phyloP scores from a whole-genome alignment of 2,888 invertebrate genomes.

The Drosophila rubida region DNA sequence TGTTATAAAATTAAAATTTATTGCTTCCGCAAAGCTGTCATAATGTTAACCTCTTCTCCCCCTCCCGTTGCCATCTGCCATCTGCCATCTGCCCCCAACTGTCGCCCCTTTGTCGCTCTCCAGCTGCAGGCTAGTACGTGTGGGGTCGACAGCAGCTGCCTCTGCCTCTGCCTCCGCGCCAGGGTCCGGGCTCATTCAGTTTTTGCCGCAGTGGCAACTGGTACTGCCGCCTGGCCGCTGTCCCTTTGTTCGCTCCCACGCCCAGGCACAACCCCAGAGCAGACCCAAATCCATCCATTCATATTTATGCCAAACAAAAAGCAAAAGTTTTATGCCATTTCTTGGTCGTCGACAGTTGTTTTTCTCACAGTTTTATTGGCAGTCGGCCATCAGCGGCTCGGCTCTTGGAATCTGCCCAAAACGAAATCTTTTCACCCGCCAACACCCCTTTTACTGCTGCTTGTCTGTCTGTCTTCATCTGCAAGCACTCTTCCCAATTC shows the following conservation, averaged over 20 bases:
- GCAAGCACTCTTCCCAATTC: background rate
- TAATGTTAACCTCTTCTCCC: slow-evolving; percentile 37
- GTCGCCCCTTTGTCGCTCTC: background rate
- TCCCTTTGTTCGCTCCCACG: background rate
- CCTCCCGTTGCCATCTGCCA: background rate
- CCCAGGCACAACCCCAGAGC: background rate
- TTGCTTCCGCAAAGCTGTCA: slow-evolving; percentile 70
- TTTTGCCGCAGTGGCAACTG: slow-evolving; percentile 64
- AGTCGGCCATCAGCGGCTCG: slow-evolving; percentile 67
- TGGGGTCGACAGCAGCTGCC: slow-evolving; percentile 15
- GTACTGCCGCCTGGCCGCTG: slow-evolving; percentile 13
- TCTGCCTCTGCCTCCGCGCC: slow-evolving; percentile 4
- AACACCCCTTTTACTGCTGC: background rate
- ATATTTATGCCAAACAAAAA: slow-evolving; percentile 78
- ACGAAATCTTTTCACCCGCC: slow-evolving; percentile 9
- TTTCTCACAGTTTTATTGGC: slow-evolving; percentile 76
- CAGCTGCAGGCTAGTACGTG: slow-evolving; percentile 25
- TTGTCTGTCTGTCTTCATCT: background rate
- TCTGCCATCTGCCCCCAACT: background rate
- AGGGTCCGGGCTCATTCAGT: slow-evolving; percentile 25
- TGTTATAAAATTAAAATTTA: slow-evolving; percentile 77
- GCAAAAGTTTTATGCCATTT: slow-evolving; percentile 76
- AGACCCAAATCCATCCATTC: slow-evolving; percentile 75
- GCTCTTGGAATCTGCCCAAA: slow-evolving; percentile 40
- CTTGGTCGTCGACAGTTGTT: slow-evolving; percentile 72